Percentiles rank a stretch among this genome's conserved stretches.
phyloP scores from a whole-genome alignment of 2,113 vertebrate species.

The Elephas maximus region DNA sequence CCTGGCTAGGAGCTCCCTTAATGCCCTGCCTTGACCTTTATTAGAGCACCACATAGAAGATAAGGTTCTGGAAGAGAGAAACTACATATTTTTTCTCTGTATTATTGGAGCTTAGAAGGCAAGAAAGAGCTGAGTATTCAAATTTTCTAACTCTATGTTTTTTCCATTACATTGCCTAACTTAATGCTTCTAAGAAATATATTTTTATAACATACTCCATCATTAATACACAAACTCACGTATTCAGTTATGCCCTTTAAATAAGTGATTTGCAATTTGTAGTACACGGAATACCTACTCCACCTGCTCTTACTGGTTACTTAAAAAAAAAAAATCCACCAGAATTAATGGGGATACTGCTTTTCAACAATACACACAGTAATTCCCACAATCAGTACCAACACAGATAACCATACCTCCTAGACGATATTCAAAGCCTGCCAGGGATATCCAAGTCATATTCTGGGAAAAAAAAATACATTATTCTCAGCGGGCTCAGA shows the following conservation, averaged over 20 bases:
- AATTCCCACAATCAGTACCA: constrained; percentile 14
- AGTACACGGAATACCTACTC: constrained; percentile 3
- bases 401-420: background rate
- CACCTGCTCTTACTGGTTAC: constrained; percentile 3
- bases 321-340: background rate
- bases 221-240: constrained; percentile 47
- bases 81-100: background rate
- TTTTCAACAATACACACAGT: constrained; percentile 43
- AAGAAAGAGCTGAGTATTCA: constrained; percentile 33
- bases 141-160: background rate
- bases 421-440: background rate
- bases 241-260: constrained; percentile 48
- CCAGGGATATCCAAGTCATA: background rate
- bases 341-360: constrained; percentile 40
- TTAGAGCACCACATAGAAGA: background rate
- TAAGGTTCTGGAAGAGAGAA: background rate
- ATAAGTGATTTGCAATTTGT: constrained; percentile 59
- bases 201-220: background rate
- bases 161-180: constrained; percentile 17
- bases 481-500: background rate
- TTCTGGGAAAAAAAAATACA: background rate
- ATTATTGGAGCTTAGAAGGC: background rate
- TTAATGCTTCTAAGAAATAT: constrained; percentile 58
- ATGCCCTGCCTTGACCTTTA: background rate
- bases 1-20: background rate